Evolutionary conservation across 2,888 invertebrate genomes (phyloP), one percentile per base, ranked within the genome.

Genomic region (Ophion costatus): DNA sequence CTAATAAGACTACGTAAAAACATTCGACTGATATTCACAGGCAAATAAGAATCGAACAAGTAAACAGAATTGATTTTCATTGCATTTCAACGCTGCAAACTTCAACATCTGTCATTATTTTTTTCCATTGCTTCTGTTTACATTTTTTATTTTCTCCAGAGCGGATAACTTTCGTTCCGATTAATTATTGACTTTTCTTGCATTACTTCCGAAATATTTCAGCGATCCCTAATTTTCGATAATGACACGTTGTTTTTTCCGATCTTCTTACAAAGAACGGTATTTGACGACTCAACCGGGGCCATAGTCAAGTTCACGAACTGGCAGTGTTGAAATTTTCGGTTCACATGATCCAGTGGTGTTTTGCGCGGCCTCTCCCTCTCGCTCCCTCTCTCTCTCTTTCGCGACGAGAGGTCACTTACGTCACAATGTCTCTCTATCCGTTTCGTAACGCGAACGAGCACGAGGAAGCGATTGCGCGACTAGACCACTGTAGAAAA

Each of bases 401-500:
- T n/a, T 78, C n/a, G 38, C 59, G 59, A 42, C 71, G 20, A 69
- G 63, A 79, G 74, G 42, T 83, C 70, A 75, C 74, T 79, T 83
- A 64, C 79, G 74, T 57, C 78, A 70, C 74, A 75, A 75, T 83
- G 64, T 83, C 74, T 80, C 64, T 73, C 51, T 74, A 20, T 57
- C 57, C 42, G 33, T 80, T 66, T 83, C 79, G 56, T 70, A 74
- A 83, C 57, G 45, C 45, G 56, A 67, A 29, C 73, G 59, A 59
- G 71, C 59, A 71, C 71, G 67, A 59, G 67, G 66, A 80, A 80
- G 67, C 73, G 80, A 80, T 74, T 74, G 74, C 59, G 80, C 80
- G 42, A 67, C 74, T 80, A 66, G 67, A 80, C 42, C 38, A 79
- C 67, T 74, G 67, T 77, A 61, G 42, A 78, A 74, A 74, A 74